Base-by-base conservation (phyloP, 2,888 invertebrate genomes). In the Heliconius aoede region DNA sequence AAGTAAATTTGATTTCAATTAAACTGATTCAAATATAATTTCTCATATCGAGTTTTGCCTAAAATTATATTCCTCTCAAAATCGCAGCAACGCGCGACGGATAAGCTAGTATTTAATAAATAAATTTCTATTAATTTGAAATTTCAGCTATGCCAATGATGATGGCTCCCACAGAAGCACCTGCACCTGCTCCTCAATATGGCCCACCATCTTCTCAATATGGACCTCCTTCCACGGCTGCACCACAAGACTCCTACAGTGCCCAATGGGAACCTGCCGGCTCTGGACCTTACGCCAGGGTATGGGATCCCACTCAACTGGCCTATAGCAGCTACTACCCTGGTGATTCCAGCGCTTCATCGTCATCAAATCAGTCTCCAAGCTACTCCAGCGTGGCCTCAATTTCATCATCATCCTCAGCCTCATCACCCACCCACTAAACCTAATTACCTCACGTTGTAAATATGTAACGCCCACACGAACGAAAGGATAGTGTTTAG, bases 221-320 rank as follows among this genome's bases (percentile, higher is more conserved):
- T 83, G 94, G 94, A 30, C 88, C 93, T 40, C 90, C 94, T 0
- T 87, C 85, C 0, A 95, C 95, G 1, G 94, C 95, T 9, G 93
- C 95, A 8, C 96, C 97, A 46, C 95, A 96, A 79, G 97, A 96
- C 84, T 96, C 97, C 4, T 97, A 97, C 95, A 95, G 95, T 82
- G 95, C 96, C 11, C 95, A 96, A 81, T 97, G 97, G 96, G 96
- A 97, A 86, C 96, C 96, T 4, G 92, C 95, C 81, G 96, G 95
- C 85, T 95, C 96, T 72, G 97, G 97, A 13, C 97, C 97, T 1
- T 97, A 97, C 89, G 95, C 97, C 68, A 95, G 97, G 81, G 96
- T 97, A 1, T 97, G 97, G 97, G 96, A 96, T 83, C 95, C 95
- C 9, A 95, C 96, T 72, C 96, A 95, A 83, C 89, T 96, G 81